Evolutionary conservation across 2,888 invertebrate species (phyloP).

Genomic region (Xanthia togata): DNA sequence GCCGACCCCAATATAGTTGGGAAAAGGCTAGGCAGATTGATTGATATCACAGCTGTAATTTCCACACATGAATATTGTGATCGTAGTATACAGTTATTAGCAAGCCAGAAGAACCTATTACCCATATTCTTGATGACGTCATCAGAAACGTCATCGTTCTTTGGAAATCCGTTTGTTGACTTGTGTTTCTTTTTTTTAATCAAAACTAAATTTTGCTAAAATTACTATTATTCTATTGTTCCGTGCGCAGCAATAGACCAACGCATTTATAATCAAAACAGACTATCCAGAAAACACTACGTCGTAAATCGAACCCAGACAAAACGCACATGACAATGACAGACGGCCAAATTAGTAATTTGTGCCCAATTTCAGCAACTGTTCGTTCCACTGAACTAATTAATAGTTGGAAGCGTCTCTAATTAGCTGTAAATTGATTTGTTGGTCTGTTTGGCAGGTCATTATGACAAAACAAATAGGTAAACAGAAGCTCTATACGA

Average conservation of each 20-base stretch:
- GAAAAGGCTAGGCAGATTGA: too few relatives aligned
- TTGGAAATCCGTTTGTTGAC: not conserved
- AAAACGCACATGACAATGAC: not conserved
- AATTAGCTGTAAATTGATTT: constrained; percentile 49
- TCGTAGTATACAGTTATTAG: not conserved
- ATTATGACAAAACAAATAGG: not conserved
- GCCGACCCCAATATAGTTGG: too few relatives aligned
- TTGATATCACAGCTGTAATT: too few relatives aligned
- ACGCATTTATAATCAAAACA: not conserved
- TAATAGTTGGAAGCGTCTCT: constrained; percentile 21
- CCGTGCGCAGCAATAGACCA: not conserved
- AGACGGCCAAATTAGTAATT: constrained; percentile 24
- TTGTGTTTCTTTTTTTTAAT: not conserved
- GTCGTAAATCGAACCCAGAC: not conserved
- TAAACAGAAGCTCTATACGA: not conserved
- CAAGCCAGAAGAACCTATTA: not conserved
- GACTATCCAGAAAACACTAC: not conserved
- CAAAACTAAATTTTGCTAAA: not conserved
- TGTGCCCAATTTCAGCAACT: constrained; percentile 22
- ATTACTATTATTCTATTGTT: not conserved
- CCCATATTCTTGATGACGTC: not conserved
- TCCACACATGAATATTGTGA: too few relatives aligned
- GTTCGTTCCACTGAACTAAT: constrained; percentile 29
- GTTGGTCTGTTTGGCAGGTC: constrained; percentile 18
- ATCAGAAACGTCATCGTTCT: not conserved